Evolutionary conservation across 2,888 invertebrate genomes (phyloP), one percentile per base, ranked within the genome.

Genomic region (Palloptera scutellata): DNA sequence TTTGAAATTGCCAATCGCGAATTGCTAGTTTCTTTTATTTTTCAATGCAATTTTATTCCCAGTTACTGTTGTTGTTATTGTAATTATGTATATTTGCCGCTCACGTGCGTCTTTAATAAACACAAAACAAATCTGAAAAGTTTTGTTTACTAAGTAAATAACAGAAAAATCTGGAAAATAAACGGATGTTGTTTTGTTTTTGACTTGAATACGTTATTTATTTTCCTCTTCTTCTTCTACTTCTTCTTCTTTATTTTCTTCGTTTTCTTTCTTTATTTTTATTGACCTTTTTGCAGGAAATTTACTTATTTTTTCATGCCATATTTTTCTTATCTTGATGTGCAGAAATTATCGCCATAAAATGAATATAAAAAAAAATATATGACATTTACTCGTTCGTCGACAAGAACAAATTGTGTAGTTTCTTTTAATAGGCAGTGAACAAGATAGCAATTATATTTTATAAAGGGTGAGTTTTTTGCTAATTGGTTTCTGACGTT

Each of bases 41-140:
- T 55, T 55, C 19, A 20, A 17, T 11, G 9, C 30, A 11, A 1
- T 17, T 13, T 20, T 55, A 30, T 20, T 2, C 45, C n/a, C n/a
- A n/a, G n/a, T n/a, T n/a, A n/a, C n/a, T n/a, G n/a, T n/a, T n/a
- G n/a, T n/a, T n/a, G n/a, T n/a, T n/a, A n/a, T n/a, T n/a, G n/a
- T n/a, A n/a, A n/a, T n/a, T n/a, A n/a, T n/a, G n/a, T 45, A 20
- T 1, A 17, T 20, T 19, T 17, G 55, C 17, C 20, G 30, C 55
- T 55, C 55, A 55, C 55, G 55, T 58, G 58, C 58, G n/a, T 42
- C 55, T 58, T 58, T 40, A 17, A 55, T 11, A n/a, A 41, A n/a
- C 13, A 8, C n/a, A n/a, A n/a, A n/a, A n/a, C n/a, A n/a, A n/a
- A n/a, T n/a, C n/a, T n/a, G n/a, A n/a, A n/a, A n/a, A n/a, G n/a